These are phyloP conservation scores for Yponomeuta cagnagella DNA, from an alignment of 2,888 invertebrate species.

Conservation along the genomic window DNA sequence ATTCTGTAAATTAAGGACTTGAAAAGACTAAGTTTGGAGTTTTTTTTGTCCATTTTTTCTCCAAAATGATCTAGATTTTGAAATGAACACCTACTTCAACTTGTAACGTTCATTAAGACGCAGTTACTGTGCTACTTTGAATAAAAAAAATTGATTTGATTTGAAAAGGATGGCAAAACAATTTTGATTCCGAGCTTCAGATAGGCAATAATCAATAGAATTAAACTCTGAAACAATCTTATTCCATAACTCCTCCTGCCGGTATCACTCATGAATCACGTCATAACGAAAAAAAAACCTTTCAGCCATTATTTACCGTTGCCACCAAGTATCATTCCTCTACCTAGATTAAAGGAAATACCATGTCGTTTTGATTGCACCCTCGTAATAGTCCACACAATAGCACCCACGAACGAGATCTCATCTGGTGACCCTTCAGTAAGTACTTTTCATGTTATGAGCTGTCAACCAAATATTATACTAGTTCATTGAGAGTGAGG, in stretches of 20 bases:
- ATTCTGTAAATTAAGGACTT: too few relatives aligned
- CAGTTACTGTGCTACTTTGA: too few relatives aligned
- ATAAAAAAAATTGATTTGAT: too few relatives aligned
- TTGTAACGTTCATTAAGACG: too few relatives aligned
- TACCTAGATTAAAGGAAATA: not conserved
- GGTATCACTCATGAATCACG: not conserved
- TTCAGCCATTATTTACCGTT: not conserved
- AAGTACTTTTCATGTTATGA: not conserved
- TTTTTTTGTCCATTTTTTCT: too few relatives aligned
- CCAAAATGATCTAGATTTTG: too few relatives aligned
- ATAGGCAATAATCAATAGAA: too few relatives aligned
- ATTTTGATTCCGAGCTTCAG: too few relatives aligned
- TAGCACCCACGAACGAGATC: conserved; percentile 15
- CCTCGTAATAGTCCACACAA: conserved; percentile 14
- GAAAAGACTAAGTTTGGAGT: too few relatives aligned
- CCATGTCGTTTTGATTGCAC: conserved; percentile 7
- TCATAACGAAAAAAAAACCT: not conserved
- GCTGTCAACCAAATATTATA: not conserved
- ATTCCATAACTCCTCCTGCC: not conserved
- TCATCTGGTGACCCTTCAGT: not conserved
- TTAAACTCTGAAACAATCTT: too few relatives aligned
- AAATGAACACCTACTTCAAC: too few relatives aligned
- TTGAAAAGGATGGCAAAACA: too few relatives aligned
- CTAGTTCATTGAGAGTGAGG: not conserved
- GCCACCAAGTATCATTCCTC: not conserved